Evolutionary conservation across 2,888 invertebrate species (phyloP).

Genomic region (Taenaris catops): DNA sequence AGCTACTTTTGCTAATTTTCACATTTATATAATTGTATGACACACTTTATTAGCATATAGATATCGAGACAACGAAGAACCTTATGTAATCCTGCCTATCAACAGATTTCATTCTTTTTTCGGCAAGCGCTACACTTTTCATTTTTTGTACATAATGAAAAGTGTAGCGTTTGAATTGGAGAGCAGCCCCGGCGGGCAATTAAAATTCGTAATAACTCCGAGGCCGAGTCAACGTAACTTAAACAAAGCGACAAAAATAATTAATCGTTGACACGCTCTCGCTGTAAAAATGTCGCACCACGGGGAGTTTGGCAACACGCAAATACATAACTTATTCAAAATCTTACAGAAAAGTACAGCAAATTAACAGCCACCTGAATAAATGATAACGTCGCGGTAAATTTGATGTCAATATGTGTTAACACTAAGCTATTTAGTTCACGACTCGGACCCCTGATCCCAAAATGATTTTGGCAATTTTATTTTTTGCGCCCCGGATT

Average conservation of each 20-base stretch:
- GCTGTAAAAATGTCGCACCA: constrained; percentile 37
- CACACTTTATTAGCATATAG: too few species aligned
- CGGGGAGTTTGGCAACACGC: constrained; percentile 33
- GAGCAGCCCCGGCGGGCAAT: constrained; percentile 49
- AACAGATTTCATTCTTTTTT: constrained; percentile 9
- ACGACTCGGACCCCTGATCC: constrained; percentile 70
- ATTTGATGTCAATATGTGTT: constrained; percentile 81
- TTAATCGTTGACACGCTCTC: constrained; percentile 55
- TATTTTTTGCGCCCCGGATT: too few species aligned
- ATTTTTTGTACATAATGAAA: too few species aligned
- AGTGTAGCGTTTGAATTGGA: constrained; percentile 38
- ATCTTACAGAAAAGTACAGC: constrained; percentile 60
- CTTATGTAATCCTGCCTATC: not conserved
- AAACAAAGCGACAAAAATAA: constrained; percentile 67
- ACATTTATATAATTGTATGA: too few species aligned
- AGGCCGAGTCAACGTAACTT: constrained; percentile 63
- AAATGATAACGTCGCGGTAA: constrained; percentile 78
- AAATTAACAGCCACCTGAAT: constrained; percentile 71
- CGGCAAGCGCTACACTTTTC: too few species aligned
- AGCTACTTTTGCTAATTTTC: too few species aligned
- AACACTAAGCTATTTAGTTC: constrained; percentile 81
- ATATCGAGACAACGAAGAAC: too few species aligned
- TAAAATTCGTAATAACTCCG: constrained; percentile 66
- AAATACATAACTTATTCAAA: constrained; percentile 38
- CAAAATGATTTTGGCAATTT: too few species aligned